phyloP scores from a whole-genome alignment of 1,140 invertebrate genomes.

The Pseudomyrmex gracilis region DNA sequence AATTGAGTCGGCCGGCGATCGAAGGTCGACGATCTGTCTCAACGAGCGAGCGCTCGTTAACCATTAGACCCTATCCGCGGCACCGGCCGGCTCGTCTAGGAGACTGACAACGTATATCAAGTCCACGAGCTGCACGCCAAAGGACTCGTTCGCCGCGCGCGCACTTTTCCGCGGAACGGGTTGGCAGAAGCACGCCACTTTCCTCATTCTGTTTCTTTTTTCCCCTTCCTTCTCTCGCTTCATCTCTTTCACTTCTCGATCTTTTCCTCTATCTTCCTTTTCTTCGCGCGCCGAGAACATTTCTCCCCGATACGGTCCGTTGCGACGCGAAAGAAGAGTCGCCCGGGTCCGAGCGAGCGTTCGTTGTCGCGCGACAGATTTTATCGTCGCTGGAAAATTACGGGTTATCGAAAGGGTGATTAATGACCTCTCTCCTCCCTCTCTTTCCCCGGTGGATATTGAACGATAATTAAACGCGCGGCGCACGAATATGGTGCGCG shows the following conservation, averaged over 20 bases:
- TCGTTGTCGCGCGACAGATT: conserved; percentile 70
- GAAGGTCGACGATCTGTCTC: conserved; percentile 61
- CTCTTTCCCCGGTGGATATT: conserved; percentile 65
- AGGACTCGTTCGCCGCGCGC: conserved; percentile 53
- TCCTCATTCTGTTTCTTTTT: conserved; percentile 42
- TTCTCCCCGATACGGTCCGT: conserved; percentile 13
- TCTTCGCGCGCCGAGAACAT: neutral
- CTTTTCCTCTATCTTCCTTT: conserved; percentile 17
- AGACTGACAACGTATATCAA: conserved; percentile 54
- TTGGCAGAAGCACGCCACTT: conserved; percentile 49
- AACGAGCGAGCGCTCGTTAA: conserved; percentile 55
- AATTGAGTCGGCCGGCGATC: conserved; percentile 35
- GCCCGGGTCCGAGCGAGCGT: conserved; percentile 26
- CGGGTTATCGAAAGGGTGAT: conserved; percentile 73
- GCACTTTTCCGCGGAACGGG: conserved; percentile 51
- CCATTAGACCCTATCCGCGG: conserved; percentile 44
- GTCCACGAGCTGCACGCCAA: conserved; percentile 21
- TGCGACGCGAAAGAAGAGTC: conserved; percentile 35
- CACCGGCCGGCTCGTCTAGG: conserved; percentile 44
- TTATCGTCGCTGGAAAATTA: conserved; percentile 75
- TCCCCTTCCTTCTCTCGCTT: neutral
- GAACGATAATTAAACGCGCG: conserved; percentile 80
- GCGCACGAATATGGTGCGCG: conserved; percentile 70
- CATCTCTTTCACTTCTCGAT: neutral
- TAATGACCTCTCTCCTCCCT: conserved; percentile 56